Evolutionary conservation across 1,140 invertebrate genomes (phyloP).

Genomic region (Leptonema lineaticorne): DNA sequence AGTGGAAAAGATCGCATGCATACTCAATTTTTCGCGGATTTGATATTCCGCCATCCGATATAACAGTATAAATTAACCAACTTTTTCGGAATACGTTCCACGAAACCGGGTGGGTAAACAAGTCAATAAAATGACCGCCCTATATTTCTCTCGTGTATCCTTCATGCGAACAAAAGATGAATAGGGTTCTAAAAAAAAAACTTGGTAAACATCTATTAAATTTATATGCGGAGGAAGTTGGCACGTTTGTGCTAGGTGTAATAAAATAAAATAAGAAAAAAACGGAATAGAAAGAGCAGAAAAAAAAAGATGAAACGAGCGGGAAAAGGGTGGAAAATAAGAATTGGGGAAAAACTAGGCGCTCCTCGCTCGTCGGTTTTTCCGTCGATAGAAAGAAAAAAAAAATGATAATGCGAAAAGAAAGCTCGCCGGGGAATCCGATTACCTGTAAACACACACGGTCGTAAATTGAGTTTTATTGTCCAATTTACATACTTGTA

Average conservation of each 20-base stretch:
- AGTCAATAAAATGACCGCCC: constrained; percentile 42
- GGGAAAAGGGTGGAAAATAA: constrained; percentile 15
- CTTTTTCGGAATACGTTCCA: constrained; percentile 28
- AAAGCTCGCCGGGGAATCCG: constrained; percentile 11
- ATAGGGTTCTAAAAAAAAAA: constrained; percentile 38
- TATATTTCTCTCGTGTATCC: constrained; percentile 25
- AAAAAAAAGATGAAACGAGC: not conserved
- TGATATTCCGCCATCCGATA: constrained; percentile 12
- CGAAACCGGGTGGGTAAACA: constrained; percentile 33
- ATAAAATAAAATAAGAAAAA: constrained; percentile 19
- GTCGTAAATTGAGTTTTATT: constrained; percentile 29
- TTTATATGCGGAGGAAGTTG: constrained; percentile 34
- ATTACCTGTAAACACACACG: constrained; percentile 27
- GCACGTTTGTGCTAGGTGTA: constrained; percentile 28
- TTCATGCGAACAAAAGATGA: constrained; percentile 38
- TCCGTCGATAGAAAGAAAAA: constrained; percentile 14
- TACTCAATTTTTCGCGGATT: not conserved
- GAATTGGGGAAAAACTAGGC: constrained; percentile 26
- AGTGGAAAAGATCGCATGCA: constrained; percentile 8
- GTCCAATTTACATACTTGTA: constrained; percentile 21
- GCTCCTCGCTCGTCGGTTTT: not conserved
- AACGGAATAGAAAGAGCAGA: not conserved
- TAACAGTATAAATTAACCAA: constrained; percentile 27
- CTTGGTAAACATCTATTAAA: constrained; percentile 40
- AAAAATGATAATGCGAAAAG: constrained; percentile 25